Percentiles rank a stretch among this genome's conserved stretches.
Conservation (phyloP, 2,113 vertebrate genomes). For the Cavia aperea region DNA sequence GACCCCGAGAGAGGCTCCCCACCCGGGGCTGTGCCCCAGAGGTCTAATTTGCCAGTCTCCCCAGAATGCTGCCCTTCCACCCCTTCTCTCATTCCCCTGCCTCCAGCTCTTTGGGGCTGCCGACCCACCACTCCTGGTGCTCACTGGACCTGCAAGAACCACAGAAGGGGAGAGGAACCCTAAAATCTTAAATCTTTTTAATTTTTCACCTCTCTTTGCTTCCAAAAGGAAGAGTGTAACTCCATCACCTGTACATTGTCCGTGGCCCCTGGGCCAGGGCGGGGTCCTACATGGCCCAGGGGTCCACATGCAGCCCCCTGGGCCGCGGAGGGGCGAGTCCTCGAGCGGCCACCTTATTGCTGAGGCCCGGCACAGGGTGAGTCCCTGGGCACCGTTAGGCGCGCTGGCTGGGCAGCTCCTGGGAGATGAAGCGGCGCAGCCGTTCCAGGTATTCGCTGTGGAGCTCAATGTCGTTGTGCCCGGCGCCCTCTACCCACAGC, state of each 20-base stretch:
- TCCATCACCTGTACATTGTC: background rate
- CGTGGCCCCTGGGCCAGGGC: background rate
- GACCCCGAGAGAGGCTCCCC: background rate
- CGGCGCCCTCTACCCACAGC: constrained; percentile 96
- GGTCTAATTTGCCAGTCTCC: background rate
- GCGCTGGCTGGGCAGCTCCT: constrained; percentile 84
- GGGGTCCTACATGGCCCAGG: constrained; percentile 40
- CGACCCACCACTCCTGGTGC: background rate
- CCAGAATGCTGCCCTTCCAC: background rate
- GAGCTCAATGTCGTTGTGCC: constrained; percentile 98
- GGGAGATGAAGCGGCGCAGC: constrained; percentile 92
- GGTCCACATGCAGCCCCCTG: constrained; percentile 49
- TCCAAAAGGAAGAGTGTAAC: constrained; percentile 2
- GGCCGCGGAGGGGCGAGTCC: background rate
- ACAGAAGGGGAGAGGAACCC: background rate
- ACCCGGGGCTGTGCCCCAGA: background rate
- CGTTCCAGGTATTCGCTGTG: constrained; percentile 98
- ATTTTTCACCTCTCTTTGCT: constrained; percentile 60
- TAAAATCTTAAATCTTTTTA: constrained; percentile 76
- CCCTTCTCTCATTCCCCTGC: background rate
- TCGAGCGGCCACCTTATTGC: constrained; percentile 73
- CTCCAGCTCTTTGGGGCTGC: background rate
- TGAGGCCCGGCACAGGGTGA: constrained; percentile 53
- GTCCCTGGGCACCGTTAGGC: constrained; percentile 53
- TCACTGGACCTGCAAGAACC: background rate